Conservation (phyloP, 2,888 invertebrate genomes). For the Macroteleia sp. region DNA sequence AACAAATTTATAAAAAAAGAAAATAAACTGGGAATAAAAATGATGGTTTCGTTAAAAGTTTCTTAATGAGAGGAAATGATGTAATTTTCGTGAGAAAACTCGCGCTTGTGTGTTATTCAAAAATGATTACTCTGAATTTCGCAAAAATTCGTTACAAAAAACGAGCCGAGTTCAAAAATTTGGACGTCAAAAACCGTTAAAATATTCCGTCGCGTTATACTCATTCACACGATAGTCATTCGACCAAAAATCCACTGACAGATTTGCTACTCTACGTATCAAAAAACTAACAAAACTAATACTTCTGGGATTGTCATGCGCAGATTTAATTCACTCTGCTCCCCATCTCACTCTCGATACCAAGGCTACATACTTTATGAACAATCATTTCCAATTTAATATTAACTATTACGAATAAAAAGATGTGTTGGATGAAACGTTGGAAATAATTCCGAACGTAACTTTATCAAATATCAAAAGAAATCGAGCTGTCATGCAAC, state of each 20-base stretch:
- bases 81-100: slow-evolving; percentile 63
- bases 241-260: slow-evolving; percentile 19
- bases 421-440: background rate
- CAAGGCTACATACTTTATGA: slow-evolving; percentile 9
- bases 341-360: background rate
- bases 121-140: slow-evolving; percentile 12
- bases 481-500: slow-evolving; percentile 71
- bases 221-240: slow-evolving; percentile 38
- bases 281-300: slow-evolving; percentile 36
- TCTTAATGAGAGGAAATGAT: slow-evolving; percentile 24
- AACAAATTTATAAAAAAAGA: slow-evolving; percentile 70
- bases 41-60: slow-evolving; percentile 27
- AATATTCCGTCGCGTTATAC: slow-evolving; percentile 50
- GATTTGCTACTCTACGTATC: slow-evolving; percentile 43
- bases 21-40: slow-evolving; percentile 30
- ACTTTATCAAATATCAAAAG: slow-evolving; percentile 62
- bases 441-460: background rate
- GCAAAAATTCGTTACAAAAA: slow-evolving; percentile 65
- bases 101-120: slow-evolving; percentile 66
- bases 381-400: background rate
- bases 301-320: slow-evolving; percentile 35
- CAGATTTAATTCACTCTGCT: background rate
- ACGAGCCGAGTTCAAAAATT: slow-evolving; percentile 37
- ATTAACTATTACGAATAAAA: background rate
- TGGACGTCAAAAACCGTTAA: slow-evolving; percentile 52